These are phyloP conservation scores for Acanthisitta chloris DNA, from an alignment of 2,113 vertebrate species.

Conservation along the genomic window DNA sequence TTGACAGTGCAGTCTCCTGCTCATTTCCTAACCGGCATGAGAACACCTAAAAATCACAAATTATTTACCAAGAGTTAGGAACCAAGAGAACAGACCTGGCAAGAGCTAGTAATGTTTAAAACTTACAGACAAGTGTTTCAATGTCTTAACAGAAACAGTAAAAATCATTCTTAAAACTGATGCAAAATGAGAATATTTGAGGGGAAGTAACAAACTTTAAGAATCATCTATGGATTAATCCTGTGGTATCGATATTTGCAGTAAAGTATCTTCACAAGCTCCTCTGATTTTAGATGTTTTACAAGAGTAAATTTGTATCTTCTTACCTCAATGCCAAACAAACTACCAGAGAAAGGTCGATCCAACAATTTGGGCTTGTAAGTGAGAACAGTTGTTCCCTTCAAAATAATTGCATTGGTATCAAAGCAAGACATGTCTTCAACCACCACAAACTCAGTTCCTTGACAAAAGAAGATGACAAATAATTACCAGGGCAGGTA, in stretches of 20 bases:
- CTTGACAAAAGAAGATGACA: slow-evolving; percentile 62
- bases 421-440: slow-evolving; percentile 91
- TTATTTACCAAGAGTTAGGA: background rate
- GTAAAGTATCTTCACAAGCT: background rate
- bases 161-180: background rate
- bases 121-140: background rate
- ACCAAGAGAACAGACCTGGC: background rate
- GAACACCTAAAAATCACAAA: slow-evolving; percentile 82
- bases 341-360: slow-evolving; percentile 92
- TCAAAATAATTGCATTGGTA: slow-evolving; percentile 92
- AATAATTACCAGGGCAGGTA: background rate
- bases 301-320: background rate
- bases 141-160: background rate
- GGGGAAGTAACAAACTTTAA: background rate
- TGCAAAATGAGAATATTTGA: background rate
- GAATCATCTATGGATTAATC: background rate
- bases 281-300: background rate
- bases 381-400: slow-evolving; percentile 96
- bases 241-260: background rate
- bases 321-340: slow-evolving; percentile 93
- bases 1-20: slow-evolving; percentile 93
- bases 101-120: background rate
- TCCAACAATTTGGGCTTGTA: slow-evolving; percentile 93
- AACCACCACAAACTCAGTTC: slow-evolving; percentile 96
- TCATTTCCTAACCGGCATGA: slow-evolving; percentile 94